phyloP scores from a whole-genome alignment of 2,888 invertebrate species.

The Zhuqinia jingwanae region DNA sequence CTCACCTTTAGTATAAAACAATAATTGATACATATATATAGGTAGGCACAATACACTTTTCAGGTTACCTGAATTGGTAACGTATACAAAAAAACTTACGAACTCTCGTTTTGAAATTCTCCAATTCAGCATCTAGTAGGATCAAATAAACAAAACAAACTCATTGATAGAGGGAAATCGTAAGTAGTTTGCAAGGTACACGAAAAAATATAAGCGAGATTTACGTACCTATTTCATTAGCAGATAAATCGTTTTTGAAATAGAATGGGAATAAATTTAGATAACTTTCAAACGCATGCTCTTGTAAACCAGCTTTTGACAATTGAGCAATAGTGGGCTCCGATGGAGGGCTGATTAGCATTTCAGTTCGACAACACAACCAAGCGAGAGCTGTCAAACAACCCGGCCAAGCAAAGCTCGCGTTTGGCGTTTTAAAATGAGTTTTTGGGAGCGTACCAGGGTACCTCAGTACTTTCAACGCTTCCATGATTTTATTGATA shows the following conservation, averaged over 20 bases:
- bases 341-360: not conserved
- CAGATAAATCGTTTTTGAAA: not conserved
- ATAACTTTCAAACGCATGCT: constrained; percentile 38
- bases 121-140: constrained; percentile 31
- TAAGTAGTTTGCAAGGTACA: too few relatives aligned
- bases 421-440: constrained; percentile 40
- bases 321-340: constrained; percentile 6
- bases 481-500: constrained; percentile 42
- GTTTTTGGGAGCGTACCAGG: constrained; percentile 14
- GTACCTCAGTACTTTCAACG: constrained; percentile 38
- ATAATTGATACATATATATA: not conserved
- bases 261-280: constrained; percentile 33
- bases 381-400: constrained; percentile 46
- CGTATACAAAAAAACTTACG: too few relatives aligned
- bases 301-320: not conserved
- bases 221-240: constrained; percentile 1
- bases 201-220: not conserved
- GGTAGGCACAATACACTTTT: too few relatives aligned
- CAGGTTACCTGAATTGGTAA: too few relatives aligned
- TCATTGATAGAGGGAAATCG: too few relatives aligned
- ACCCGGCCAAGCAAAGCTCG: constrained; percentile 55
- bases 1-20: not conserved
- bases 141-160: too few relatives aligned
- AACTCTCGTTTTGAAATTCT: constrained; percentile 23
- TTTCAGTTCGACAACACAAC: constrained; percentile 18